A percentile compares a stretch with the other conserved stretches of the same genome.
Evolutionary conservation across 2,888 invertebrate genomes (phyloP).

Genomic region (Drosophila mimetica): DNA sequence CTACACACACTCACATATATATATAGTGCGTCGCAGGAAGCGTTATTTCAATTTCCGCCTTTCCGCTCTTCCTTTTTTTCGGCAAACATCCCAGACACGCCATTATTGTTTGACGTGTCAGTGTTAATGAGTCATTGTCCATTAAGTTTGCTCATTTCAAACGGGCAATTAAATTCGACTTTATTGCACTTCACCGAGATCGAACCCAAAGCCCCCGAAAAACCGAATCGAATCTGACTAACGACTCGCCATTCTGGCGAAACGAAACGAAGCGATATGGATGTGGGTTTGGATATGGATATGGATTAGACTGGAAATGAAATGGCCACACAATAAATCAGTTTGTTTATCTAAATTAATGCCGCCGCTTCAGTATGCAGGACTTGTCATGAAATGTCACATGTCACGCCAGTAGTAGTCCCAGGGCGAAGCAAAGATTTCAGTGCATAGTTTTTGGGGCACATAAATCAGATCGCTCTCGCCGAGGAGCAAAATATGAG

Average conservation of each 20-base stretch:
- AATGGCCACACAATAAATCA: slow-evolving; percentile 21
- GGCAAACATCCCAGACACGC: slow-evolving; percentile 74
- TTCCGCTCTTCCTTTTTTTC: slow-evolving; percentile 61
- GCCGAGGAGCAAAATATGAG: slow-evolving; percentile 61
- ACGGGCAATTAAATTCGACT: slow-evolving; percentile 80
- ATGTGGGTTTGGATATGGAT: not conserved
- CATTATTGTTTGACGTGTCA: slow-evolving; percentile 81
- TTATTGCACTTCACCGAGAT: slow-evolving; percentile 76
- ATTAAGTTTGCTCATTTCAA: slow-evolving; percentile 79
- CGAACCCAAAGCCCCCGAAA: slow-evolving; percentile 26
- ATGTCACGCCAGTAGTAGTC: slow-evolving; percentile 25
- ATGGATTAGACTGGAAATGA: not conserved
- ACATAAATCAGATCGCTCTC: slow-evolving; percentile 70
- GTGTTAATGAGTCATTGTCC: slow-evolving; percentile 82
- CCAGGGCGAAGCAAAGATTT: not conserved
- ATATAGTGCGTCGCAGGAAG: slow-evolving; percentile 61
- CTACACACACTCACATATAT: not conserved
- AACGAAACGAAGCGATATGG: not conserved
- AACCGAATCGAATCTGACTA: slow-evolving; percentile 63
- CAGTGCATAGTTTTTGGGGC: slow-evolving; percentile 16
- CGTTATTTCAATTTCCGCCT: slow-evolving; percentile 80
- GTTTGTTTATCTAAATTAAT: slow-evolving; percentile 26
- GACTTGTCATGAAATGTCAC: slow-evolving; percentile 43
- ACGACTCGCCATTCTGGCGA: slow-evolving; percentile 14
- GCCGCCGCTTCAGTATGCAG: slow-evolving; percentile 28